Base-by-base conservation (phyloP, 2,797 vertebrate genomes). In the Alfaro cultratus region DNA sequence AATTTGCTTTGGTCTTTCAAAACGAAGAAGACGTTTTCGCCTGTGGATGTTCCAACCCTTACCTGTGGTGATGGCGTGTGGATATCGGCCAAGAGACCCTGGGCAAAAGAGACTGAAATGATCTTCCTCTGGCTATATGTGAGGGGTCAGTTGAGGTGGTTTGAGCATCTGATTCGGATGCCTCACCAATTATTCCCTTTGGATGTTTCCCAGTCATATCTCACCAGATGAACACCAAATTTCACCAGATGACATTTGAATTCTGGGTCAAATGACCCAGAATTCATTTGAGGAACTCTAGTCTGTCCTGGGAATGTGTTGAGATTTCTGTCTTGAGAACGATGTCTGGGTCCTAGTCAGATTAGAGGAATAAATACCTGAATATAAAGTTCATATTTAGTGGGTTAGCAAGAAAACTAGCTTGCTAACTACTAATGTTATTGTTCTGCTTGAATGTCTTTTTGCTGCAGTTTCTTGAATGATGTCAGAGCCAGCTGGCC, bases 401-500 rank as follows among this genome's bases (percentile, higher is more conserved):
- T 5, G 0, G 5, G 2, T 62, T 18, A 34, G 29, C 57, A 62
- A 62, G 13, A 31, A 31, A 34, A 6, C 60, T 2, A 62, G 31
- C 15, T 62, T 18, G 31, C 11, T 57, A 29, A 57, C 55, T 57
- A 62, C 31, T 62, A 34, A 18, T 31, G 29, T 34, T 34, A 2
- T 47, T 34, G 29, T 36, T 36, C 3, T 51, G 41, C 46, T 55
- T 39, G 13, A 15, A 47, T 5, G 21, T 11, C 26, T 26, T 81
- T 60, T 80, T 51, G 79, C 49, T 71, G 26, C 70, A 18, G 21
- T 68, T 81, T 77, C 49, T 74, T 79, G 21, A 68, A 73, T 79
- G 72, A 87, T 2, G 82, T 83, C 72, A 15, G 47, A 57, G 68
- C 57, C 76, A 79, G 74, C 64, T 76, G 55, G 57, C 39, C 53